These are phyloP conservation scores for Indicator maculatus DNA, from an alignment of 2,113 vertebrate genomes.

Conservation along the genomic window DNA sequence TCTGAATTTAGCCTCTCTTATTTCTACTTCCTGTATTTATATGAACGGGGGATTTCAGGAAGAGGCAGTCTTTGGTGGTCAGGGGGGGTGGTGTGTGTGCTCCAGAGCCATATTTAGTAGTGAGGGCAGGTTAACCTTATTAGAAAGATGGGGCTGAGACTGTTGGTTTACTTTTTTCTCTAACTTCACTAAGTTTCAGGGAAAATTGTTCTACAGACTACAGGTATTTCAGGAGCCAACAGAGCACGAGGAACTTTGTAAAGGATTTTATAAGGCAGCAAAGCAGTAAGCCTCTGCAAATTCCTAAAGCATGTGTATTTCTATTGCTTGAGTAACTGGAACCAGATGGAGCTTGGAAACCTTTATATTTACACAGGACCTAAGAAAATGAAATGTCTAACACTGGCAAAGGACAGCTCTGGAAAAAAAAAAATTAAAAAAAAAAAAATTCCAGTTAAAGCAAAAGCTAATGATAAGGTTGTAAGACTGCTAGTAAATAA, in stretches of 20 bases:
- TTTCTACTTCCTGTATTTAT: slow-evolving; percentile 85
- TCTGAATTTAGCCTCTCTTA: slow-evolving; percentile 63
- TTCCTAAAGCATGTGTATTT: slow-evolving; percentile 74
- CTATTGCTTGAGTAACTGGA: slow-evolving; percentile 69
- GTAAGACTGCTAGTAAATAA: neutral
- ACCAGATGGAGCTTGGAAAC: slow-evolving; percentile 73
- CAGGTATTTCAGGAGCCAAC: slow-evolving; percentile 53
- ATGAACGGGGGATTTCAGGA: slow-evolving; percentile 83
- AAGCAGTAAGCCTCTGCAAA: slow-evolving; percentile 57
- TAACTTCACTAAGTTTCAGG: neutral
- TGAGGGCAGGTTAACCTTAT: slow-evolving; percentile 26
- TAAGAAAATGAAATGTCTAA: slow-evolving; percentile 22
- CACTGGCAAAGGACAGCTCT: neutral
- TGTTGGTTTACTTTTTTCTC: neutral
- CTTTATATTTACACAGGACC: slow-evolving; percentile 55
- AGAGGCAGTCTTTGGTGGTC: slow-evolving; percentile 87
- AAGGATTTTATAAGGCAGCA: slow-evolving; percentile 56
- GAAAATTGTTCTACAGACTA: neutral
- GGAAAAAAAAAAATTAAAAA: neutral
- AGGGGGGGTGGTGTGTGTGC: slow-evolving; percentile 18
- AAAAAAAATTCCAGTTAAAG: neutral
- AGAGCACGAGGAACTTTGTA: slow-evolving; percentile 39
- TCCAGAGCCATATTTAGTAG: slow-evolving; percentile 63
- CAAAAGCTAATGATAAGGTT: neutral
- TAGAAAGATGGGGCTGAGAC: neutral